These are phyloP conservation scores for Pogonocichla stellata DNA, from an alignment of 2,113 vertebrate species.

Conservation along the genomic window DNA sequence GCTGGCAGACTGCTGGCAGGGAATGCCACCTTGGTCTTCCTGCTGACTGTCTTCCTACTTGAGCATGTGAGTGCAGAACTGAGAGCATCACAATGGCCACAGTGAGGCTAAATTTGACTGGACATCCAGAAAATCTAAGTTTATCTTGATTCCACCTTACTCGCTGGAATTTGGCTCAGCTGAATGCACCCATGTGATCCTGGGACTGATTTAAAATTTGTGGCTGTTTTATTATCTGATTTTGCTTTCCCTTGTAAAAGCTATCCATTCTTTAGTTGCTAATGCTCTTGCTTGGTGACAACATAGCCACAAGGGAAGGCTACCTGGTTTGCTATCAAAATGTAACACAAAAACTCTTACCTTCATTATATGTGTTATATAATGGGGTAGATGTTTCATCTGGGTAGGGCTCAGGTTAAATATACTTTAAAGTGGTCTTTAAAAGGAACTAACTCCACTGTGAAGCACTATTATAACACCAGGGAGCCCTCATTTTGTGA, in stretches of 20 bases:
- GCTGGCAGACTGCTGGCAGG: neutral
- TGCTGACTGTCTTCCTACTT: neutral
- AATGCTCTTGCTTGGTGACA: neutral
- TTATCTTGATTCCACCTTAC: neutral
- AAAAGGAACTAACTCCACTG: conserved; percentile 22
- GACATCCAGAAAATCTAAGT: neutral
- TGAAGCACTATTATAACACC: conserved; percentile 1
- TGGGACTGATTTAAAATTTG: neutral
- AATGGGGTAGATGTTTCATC: neutral
- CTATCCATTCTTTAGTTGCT: neutral
- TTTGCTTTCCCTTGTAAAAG: neutral
- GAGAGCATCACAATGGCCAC: neutral
- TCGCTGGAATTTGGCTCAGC: neutral
- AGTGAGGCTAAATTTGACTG: neutral
- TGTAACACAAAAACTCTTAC: neutral
- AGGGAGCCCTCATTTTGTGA: conserved; percentile 32
- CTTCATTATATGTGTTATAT: neutral
- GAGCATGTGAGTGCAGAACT: neutral
- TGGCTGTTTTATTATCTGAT: neutral
- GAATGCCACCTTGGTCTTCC: neutral
- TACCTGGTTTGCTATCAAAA: neutral
- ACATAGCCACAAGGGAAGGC: neutral
- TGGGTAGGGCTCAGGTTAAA: conserved; percentile 9
- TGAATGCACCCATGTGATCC: neutral
- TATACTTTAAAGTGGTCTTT: conserved; percentile 29